These are phyloP conservation scores for Tenodera sinensis DNA, from an alignment of 2,888 invertebrate genomes.

Conservation along the genomic window DNA sequence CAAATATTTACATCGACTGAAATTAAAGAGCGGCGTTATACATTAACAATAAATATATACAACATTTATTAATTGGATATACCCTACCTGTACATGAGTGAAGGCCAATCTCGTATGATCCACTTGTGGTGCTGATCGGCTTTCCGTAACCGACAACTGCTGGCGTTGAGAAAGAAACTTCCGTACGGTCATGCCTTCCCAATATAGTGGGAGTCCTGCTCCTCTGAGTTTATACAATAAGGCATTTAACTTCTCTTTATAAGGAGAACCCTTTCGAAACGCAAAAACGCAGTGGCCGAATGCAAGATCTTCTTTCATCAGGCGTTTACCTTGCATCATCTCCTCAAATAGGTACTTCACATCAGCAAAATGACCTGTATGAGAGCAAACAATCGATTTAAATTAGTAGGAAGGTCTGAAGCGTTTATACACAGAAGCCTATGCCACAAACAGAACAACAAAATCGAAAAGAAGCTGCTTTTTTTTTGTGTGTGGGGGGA, in stretches of 20 bases:
- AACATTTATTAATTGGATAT: neutral
- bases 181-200: slow-evolving; percentile 2
- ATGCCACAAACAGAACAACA: no score
- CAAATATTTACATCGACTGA: no score
- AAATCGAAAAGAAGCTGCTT: no score
- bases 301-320: slow-evolving; percentile 7
- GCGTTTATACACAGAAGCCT: no score
- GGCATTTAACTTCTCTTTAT: slow-evolving; percentile 28
- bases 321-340: slow-evolving; percentile 31
- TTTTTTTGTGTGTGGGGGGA: no score
- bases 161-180: slow-evolving; percentile 1
- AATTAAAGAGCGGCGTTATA: no score
- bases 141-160: slow-evolving; percentile 9
- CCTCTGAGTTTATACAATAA: neutral
- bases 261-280: slow-evolving; percentile 20
- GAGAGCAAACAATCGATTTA: neutral
- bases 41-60: no score
- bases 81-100: slow-evolving; percentile 12
- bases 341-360: slow-evolving; percentile 60
- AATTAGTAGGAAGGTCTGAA: no score
- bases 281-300: neutral
- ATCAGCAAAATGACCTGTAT: slow-evolving; percentile 60
- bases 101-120: slow-evolving; percentile 9
- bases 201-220: neutral
- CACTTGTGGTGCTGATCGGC: neutral